phyloP scores from a whole-genome alignment of 2,888 invertebrate genomes.

The Noctua comes region DNA sequence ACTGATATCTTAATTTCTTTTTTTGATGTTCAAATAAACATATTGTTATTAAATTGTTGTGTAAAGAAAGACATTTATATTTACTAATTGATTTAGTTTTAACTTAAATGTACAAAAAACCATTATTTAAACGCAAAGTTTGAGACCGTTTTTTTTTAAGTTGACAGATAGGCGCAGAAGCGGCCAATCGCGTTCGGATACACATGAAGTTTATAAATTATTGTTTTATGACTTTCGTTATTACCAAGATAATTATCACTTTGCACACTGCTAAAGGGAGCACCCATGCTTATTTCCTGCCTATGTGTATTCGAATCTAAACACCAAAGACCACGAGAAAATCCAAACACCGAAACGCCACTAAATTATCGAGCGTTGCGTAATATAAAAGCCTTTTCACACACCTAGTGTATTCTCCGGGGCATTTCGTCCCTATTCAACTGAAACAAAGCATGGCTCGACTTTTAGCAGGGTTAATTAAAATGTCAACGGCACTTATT shows the following conservation, averaged over 20 bases:
- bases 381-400: conserved; percentile 67
- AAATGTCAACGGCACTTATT: conserved; percentile 89
- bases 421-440: conserved; percentile 80
- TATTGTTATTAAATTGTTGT: neutral
- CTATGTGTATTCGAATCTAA: neutral
- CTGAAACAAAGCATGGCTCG: conserved; percentile 81
- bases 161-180: neutral
- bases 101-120: too few relatives aligned
- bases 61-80: too few relatives aligned
- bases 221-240: neutral
- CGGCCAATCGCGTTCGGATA: neutral
- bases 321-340: neutral
- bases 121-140: too few relatives aligned
- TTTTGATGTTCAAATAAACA: too few relatives aligned
- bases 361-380: conserved; percentile 49
- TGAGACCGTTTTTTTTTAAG: too few relatives aligned
- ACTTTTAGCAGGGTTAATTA: conserved; percentile 88
- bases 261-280: neutral
- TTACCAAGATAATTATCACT: neutral
- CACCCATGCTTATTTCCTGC: neutral
- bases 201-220: neutral
- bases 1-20: neutral
- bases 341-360: conserved; percentile 13
- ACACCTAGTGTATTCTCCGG: conserved; percentile 61
- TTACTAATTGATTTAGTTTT: too few relatives aligned